A percentile compares a stretch with the other conserved stretches of the same genome.
These are phyloP conservation scores for Sphaerolaimus hirsutus DNA, from an alignment of 2,888 invertebrate species.

Conservation along the genomic window DNA sequence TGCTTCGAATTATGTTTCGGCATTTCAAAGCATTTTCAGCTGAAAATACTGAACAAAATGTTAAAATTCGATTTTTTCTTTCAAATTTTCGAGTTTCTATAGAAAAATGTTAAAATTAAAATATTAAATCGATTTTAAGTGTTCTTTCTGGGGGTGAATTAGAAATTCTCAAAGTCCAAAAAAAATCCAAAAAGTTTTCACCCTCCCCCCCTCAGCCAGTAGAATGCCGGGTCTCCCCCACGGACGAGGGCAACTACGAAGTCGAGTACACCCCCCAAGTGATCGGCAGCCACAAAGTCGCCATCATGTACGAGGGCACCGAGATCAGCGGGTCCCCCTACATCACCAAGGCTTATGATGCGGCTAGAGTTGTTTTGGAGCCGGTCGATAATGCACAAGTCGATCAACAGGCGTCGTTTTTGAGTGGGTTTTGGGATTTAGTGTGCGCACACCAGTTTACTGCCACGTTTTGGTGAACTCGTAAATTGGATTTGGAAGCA, in stretches of 20 bases:
- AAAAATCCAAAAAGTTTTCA: too few species aligned
- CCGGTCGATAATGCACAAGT: conserved; percentile 44
- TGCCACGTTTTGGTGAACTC: too few species aligned
- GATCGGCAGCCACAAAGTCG: conserved; percentile 35
- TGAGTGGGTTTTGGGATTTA: neutral
- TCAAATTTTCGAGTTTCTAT: neutral
- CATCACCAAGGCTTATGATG: conserved; percentile 40
- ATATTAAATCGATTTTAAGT: neutral
- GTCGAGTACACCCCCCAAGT: conserved; percentile 51
- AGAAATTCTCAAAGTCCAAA: too few species aligned
- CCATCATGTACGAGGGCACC: conserved; percentile 13
- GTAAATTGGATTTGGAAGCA: too few species aligned
- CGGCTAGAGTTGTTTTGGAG: conserved; percentile 71
- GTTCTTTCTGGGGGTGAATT: too few species aligned
- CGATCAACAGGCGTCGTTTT: neutral
- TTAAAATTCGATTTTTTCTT: neutral
- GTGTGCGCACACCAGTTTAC: too few species aligned
- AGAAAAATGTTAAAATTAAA: neutral
- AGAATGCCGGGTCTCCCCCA: conserved; percentile 50
- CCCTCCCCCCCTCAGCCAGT: too few species aligned
- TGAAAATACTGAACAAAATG: too few species aligned
- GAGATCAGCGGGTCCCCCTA: conserved; percentile 27
- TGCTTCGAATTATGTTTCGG: too few species aligned
- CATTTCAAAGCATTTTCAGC: too few species aligned
- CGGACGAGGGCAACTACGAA: conserved; percentile 37